A percentile compares a stretch with the other conserved stretches of the same genome.
These are phyloP conservation scores for Macaria notata DNA, from an alignment of 2,888 invertebrate species.

Conservation along the genomic window DNA sequence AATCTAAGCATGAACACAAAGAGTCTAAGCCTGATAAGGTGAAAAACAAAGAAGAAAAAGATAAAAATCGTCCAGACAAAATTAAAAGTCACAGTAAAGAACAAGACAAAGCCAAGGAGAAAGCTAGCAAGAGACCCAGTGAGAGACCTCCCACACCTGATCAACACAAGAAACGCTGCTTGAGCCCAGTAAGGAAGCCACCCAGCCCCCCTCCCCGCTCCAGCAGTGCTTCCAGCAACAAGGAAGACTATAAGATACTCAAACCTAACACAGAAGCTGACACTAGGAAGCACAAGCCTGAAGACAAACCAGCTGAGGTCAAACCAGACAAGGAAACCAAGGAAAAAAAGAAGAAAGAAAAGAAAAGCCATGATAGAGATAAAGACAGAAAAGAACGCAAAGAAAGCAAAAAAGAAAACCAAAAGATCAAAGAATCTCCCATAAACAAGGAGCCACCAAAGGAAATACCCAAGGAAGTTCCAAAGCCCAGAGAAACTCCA, in stretches of 20 bases:
- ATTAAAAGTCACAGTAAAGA: slow-evolving; percentile 81
- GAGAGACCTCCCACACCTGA: slow-evolving; percentile 71
- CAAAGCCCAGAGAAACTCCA: slow-evolving; percentile 64
- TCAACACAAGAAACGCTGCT: slow-evolving; percentile 61
- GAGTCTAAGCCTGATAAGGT: slow-evolving; percentile 71
- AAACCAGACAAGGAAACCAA: slow-evolving; percentile 78
- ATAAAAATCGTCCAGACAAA: slow-evolving; percentile 73
- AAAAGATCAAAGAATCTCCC: slow-evolving; percentile 70
- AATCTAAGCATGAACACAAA: slow-evolving; percentile 75
- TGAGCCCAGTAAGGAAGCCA: slow-evolving; percentile 61
- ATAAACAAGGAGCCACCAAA: slow-evolving; percentile 58
- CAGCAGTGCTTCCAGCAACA: slow-evolving; percentile 69
- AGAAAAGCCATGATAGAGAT: slow-evolving; percentile 84
- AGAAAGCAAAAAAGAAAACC: slow-evolving; percentile 82
- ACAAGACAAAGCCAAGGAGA: slow-evolving; percentile 80
- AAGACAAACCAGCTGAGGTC: slow-evolving; percentile 78
- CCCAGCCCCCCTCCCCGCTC: slow-evolving; percentile 65
- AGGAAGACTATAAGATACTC: slow-evolving; percentile 67
- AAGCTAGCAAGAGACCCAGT: slow-evolving; percentile 73
- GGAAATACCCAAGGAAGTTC: slow-evolving; percentile 57
- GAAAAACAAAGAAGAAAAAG: slow-evolving; percentile 75
- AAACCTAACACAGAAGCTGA: slow-evolving; percentile 63
- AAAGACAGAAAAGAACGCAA: slow-evolving; percentile 83
- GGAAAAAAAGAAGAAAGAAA: slow-evolving; percentile 84
- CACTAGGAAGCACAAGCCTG: slow-evolving; percentile 65